phyloP scores from a whole-genome alignment of 2,113 vertebrate species.

The Prionailurus viverrinus region DNA sequence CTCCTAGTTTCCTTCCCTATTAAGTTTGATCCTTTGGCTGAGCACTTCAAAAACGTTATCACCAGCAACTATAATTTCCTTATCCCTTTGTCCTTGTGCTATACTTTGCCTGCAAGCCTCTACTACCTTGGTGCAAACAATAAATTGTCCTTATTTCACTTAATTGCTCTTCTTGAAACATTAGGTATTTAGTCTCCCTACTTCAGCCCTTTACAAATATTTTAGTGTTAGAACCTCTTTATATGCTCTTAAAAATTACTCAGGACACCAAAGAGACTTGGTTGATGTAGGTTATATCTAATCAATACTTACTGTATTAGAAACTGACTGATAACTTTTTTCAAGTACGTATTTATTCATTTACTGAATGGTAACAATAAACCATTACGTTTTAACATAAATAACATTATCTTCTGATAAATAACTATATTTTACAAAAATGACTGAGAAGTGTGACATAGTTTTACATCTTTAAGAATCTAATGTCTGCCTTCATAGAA shows the following conservation, averaged over 20 bases:
- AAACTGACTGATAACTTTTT: not conserved
- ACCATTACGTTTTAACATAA: not conserved
- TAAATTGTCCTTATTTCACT: not conserved
- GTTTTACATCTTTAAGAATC: not conserved
- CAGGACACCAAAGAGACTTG: not conserved
- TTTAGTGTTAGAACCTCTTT: not conserved
- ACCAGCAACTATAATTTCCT: not conserved
- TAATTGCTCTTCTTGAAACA: not conserved
- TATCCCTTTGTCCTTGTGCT: not conserved
- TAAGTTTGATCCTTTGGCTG: not conserved
- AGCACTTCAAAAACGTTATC: conserved; percentile 25
- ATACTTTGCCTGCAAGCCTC: not conserved
- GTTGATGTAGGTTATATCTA: not conserved
- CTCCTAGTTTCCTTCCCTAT: not conserved
- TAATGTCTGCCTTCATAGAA: not conserved
- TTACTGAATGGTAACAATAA: not conserved
- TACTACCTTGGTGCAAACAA: not conserved
- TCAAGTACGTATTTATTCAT: not conserved
- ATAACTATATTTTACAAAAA: not conserved
- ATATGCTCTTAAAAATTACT: conserved; percentile 14
- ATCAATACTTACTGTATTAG: not conserved
- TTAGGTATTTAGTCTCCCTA: not conserved
- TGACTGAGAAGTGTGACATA: not conserved
- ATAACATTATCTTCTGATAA: not conserved
- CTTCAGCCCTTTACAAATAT: not conserved